Base-by-base conservation (phyloP, 2,888 invertebrate species). In the Ectemnius lituratus region DNA sequence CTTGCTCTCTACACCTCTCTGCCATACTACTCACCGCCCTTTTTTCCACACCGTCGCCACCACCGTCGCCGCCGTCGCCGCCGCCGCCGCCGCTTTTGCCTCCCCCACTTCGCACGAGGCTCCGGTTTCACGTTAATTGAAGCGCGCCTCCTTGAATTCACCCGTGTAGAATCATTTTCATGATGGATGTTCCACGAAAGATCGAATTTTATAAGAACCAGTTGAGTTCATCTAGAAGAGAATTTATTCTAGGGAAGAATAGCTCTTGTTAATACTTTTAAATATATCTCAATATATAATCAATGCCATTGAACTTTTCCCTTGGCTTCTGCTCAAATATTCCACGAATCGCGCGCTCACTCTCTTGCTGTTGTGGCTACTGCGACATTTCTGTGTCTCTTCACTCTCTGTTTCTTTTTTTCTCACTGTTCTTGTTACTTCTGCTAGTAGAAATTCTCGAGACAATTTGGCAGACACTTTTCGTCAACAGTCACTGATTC, bases 121-220 rank as follows among this genome's bases (percentile, higher is more conserved):
- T 52, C 52, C 52, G 52, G 52, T 52, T 52, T 52, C 52, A 13
- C 16, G 52, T 52, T 52, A 52, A 52, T 52, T 52, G 37, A 37
- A 37, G 52, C 52, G 14, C 52, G 52, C 14, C 52, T 14, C 52
- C 52, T 52, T 52, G 52, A 52, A 52, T 16, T 16, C 5, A 2
- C 11, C 8, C 37, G 37, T 37, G 37, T 5, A 6, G 37, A 37
- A 37, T 8, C 37, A 0, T 4, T 37, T 37, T 11, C 8, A 4
- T 8, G 37, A 37, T 37, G 37, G 37, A 37, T 11, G 37, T 6
- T 8, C 11, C 37, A 3, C 2, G 5, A 37, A 37, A 37, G 37
- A 37, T 37, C 37, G 8, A 4, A 37, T 37, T 37, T 8, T 5
- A 52, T 13, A 13, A 11, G 4, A 16, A 14, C 0, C 16, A 52